phyloP scores from a whole-genome alignment of 2,888 invertebrate species.

The Micoletzkya japonica region DNA sequence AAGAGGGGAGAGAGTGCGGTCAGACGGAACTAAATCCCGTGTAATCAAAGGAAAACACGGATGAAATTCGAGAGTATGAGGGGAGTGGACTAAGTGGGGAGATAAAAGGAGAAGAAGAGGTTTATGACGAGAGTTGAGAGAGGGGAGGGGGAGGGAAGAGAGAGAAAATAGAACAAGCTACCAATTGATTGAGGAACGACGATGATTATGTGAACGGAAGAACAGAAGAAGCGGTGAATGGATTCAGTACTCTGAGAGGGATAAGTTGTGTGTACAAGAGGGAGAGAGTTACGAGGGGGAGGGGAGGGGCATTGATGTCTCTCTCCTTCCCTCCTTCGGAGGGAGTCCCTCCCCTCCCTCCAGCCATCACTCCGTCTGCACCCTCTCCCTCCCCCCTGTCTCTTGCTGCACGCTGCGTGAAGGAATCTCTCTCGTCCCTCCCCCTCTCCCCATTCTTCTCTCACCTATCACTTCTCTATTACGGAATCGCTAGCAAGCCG shows the following conservation, averaged over 20 bases:
- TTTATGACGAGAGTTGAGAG: background rate
- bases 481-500: background rate
- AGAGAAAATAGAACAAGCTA: constrained; percentile 11
- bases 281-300: background rate
- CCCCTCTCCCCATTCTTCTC: constrained; percentile 1
- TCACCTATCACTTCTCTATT: background rate
- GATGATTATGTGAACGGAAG: background rate
- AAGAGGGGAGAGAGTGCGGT: no score
- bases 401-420: background rate
- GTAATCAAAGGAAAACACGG: no score
- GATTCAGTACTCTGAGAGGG: no score
- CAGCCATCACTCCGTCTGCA: constrained; percentile 22
- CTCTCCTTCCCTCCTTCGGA: constrained; percentile 14
- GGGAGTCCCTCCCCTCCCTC: constrained; percentile 7
- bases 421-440: constrained; percentile 13
- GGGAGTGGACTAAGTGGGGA: background rate
- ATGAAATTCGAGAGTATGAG: no score
- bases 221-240: background rate
- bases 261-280: constrained; percentile 1
- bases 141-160: background rate
- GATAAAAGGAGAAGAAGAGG: background rate
- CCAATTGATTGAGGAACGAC: no score
- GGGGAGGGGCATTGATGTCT: background rate
- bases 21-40: no score
- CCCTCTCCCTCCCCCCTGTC: background rate